Percentiles rank a stretch among this genome's conserved stretches.
These are phyloP conservation scores for Tautogolabrus adspersus DNA, from an alignment of 2,113 vertebrate species.

Conservation along the genomic window DNA sequence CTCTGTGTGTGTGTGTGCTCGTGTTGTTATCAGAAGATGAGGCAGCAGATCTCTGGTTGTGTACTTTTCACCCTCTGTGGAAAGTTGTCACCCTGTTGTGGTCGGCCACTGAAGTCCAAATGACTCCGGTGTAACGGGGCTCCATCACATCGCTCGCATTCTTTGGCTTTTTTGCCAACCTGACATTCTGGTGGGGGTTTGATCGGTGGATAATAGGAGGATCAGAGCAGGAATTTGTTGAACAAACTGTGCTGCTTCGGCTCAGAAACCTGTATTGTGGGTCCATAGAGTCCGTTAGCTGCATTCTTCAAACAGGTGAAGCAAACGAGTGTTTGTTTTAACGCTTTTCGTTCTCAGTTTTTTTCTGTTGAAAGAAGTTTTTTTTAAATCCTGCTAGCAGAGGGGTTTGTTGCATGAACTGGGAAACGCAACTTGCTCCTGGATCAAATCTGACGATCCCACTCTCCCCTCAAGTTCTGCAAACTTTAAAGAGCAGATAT, in stretches of 20 bases:
- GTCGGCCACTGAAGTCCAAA: slow-evolving; percentile 40
- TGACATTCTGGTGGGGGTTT: slow-evolving; percentile 54
- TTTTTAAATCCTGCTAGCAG: too few relatives aligned
- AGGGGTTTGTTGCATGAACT: too few relatives aligned
- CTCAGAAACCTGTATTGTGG: slow-evolving; percentile 51
- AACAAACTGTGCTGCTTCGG: slow-evolving; percentile 62
- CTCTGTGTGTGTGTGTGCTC: slow-evolving; percentile 17
- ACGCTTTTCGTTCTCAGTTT: neutral
- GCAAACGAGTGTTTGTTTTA: neutral
- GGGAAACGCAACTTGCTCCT: too few relatives aligned
- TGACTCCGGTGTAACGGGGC: slow-evolving; percentile 4
- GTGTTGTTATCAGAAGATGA: slow-evolving; percentile 10
- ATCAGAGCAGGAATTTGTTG: slow-evolving; percentile 76
- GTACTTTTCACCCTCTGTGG: slow-evolving; percentile 10
- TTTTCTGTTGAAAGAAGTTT: too few relatives aligned
- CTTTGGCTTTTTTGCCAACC: slow-evolving; percentile 67
- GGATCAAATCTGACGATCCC: too few relatives aligned
- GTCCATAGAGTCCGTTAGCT: slow-evolving; percentile 11
- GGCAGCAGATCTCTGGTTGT: slow-evolving; percentile 19
- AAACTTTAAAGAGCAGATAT: too few relatives aligned
- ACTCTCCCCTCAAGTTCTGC: too few relatives aligned
- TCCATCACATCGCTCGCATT: slow-evolving; percentile 54
- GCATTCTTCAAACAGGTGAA: slow-evolving; percentile 40
- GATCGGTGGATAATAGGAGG: slow-evolving; percentile 67
- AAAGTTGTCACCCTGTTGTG: slow-evolving; percentile 42